Percentiles rank a stretch among this genome's conserved stretches.
phyloP scores from a whole-genome alignment of 23 tunicate genomes.

The Styela clava region DNA sequence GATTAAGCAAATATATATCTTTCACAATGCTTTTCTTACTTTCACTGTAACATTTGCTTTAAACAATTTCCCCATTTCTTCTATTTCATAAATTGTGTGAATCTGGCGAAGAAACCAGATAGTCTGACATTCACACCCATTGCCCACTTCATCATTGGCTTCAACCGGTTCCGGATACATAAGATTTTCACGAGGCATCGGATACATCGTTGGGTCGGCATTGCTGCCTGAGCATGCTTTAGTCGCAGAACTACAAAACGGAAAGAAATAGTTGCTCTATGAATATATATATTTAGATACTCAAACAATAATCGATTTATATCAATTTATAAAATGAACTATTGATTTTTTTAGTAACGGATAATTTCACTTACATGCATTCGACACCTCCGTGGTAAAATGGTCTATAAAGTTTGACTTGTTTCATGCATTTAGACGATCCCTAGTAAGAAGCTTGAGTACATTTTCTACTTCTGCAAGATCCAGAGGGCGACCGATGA shows the following conservation, averaged over 20 bases:
- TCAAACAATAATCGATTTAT: no score
- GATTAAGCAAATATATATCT: no score
- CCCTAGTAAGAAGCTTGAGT: not conserved
- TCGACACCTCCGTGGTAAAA: not conserved
- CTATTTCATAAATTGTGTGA: not conserved
- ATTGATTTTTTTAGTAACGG: not conserved
- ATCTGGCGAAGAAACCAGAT: not conserved
- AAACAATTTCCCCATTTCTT: not conserved
- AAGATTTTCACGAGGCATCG: not conserved
- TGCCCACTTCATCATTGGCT: not conserved
- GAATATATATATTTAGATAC: no score
- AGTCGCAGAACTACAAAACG: no score
- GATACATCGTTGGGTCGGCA: not conserved
- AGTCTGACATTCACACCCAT: not conserved
- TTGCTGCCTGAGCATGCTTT: not conserved
- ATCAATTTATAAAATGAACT: no score
- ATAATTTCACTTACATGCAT: not conserved
- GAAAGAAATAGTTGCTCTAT: no score
- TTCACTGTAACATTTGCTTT: not conserved
- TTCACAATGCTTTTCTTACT: no score
- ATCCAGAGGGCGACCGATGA: not conserved
- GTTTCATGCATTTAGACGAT: not conserved
- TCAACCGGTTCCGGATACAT: not conserved
- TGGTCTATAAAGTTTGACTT: not conserved
- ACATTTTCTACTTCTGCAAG: not conserved